Conservation (phyloP, 2,888 invertebrate species). For the Conomelus anceps region DNA sequence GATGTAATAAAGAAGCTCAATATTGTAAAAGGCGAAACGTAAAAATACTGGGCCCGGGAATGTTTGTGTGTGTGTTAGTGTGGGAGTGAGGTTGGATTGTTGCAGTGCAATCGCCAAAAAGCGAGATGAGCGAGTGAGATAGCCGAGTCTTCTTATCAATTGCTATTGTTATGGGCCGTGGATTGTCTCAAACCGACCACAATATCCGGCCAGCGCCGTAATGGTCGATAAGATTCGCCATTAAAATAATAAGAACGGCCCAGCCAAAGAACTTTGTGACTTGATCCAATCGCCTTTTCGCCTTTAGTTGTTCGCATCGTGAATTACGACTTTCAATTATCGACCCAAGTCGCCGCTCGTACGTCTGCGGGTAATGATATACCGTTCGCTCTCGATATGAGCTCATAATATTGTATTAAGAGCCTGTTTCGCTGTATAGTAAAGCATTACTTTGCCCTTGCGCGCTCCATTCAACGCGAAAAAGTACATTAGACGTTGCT, state of each 20-base stretch:
- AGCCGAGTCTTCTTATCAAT: not conserved
- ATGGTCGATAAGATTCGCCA: conserved; percentile 11
- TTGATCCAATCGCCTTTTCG: not conserved
- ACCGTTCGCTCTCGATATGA: not conserved
- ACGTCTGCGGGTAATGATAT: not conserved
- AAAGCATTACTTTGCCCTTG: not conserved
- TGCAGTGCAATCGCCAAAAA: not conserved
- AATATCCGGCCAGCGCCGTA: conserved; percentile 6
- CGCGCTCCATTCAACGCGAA: not conserved
- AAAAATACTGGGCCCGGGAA: not conserved
- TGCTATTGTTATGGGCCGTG: not conserved
- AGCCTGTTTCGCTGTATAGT: not conserved
- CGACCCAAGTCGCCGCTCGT: not conserved
- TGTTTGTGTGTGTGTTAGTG: not conserved
- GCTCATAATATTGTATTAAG: not conserved
- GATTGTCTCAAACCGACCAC: conserved; percentile 1
- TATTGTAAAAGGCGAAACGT: conserved; percentile 3
- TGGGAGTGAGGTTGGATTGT: no score
- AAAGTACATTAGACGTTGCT: not conserved
- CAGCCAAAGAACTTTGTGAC: not conserved
- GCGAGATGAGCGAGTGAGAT: not conserved
- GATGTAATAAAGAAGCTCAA: conserved; percentile 11
- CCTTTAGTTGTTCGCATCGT: not conserved
- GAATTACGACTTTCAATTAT: not conserved
- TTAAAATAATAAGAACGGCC: conserved; percentile 7